Conservation (phyloP, 2,888 invertebrate genomes). For the Platycheirus albimanus region DNA sequence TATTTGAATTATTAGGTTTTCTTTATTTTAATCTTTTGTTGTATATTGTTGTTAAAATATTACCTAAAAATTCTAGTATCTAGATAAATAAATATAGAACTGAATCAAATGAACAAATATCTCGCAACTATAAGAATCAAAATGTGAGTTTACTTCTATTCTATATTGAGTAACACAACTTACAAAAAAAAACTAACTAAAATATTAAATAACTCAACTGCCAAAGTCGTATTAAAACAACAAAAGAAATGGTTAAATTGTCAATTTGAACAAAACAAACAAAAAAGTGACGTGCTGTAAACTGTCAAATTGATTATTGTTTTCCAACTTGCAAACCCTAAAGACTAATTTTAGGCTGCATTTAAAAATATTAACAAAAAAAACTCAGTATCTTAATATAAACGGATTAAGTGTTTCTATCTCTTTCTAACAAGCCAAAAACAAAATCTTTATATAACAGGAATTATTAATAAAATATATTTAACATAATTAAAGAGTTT, state of each 20-base stretch:
- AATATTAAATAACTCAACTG: background rate
- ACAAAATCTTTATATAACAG: constrained; percentile 54
- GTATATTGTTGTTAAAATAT: too few relatives aligned
- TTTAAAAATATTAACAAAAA: background rate
- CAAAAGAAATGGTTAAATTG: constrained; percentile 12
- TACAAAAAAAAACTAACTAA: background rate
- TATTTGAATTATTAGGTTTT: too few relatives aligned
- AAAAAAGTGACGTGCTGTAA: constrained; percentile 18
- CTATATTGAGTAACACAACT: too few relatives aligned
- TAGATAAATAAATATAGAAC: too few relatives aligned
- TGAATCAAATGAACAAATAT: too few relatives aligned
- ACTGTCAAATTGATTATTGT: background rate
- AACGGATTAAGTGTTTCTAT: constrained; percentile 33
- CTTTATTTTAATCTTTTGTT: too few relatives aligned
- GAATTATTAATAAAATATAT: constrained; percentile 10
- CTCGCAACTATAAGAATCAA: too few relatives aligned
- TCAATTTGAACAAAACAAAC: constrained; percentile 9
- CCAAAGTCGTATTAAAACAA: background rate
- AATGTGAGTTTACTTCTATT: too few relatives aligned
- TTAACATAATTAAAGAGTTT: constrained; percentile 10
- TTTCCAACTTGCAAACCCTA: constrained; percentile 9
- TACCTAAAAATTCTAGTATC: too few relatives aligned
- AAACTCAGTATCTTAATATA: background rate
- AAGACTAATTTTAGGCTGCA: constrained; percentile 23
- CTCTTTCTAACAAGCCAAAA: constrained; percentile 65